Percentiles rank a stretch among this genome's conserved stretches.
These are phyloP conservation scores for Trichogramma evanescens DNA, from an alignment of 2,888 invertebrate genomes.

Conservation along the genomic window DNA sequence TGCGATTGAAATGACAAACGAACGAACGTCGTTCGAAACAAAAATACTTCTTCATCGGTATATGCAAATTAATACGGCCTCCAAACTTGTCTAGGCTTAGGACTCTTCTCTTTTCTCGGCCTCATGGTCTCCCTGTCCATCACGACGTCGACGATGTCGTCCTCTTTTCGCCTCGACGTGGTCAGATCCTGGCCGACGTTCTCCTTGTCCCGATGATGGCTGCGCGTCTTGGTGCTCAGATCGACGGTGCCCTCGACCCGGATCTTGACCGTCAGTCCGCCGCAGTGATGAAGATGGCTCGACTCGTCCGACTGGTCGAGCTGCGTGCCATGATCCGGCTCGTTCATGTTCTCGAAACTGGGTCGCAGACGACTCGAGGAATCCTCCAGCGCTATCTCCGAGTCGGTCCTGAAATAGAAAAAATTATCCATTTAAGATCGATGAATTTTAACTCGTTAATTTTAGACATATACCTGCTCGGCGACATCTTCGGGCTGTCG, in stretches of 20 bases:
- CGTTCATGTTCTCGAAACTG: conserved; percentile 39
- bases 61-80: conserved; percentile 37
- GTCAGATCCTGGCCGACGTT: conserved; percentile 44
- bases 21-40: no score
- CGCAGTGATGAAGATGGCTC: conserved; percentile 15
- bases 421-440: background rate
- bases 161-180: conserved; percentile 36
- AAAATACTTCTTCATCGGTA: no score
- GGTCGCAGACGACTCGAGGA: conserved; percentile 35
- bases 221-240: conserved; percentile 36
- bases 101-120: conserved; percentile 39
- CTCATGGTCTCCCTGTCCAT: conserved; percentile 34
- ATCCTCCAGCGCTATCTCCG: conserved; percentile 29
- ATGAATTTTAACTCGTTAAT: conserved; percentile 31
- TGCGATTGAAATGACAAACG: no score
- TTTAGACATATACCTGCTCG: conserved; percentile 24
- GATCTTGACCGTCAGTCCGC: conserved; percentile 39
- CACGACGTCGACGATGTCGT: conserved; percentile 31
- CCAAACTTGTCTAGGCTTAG: conserved; percentile 45
- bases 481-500: conserved; percentile 38
- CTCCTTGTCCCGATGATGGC: conserved; percentile 37
- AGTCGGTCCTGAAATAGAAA: conserved; percentile 2
- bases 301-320: conserved; percentile 16
- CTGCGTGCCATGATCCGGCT: conserved; percentile 25
- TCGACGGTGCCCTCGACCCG: conserved; percentile 44